Base-by-base conservation (phyloP, 1,140 invertebrate species). In the Pygmarrhopalites habei region DNA sequence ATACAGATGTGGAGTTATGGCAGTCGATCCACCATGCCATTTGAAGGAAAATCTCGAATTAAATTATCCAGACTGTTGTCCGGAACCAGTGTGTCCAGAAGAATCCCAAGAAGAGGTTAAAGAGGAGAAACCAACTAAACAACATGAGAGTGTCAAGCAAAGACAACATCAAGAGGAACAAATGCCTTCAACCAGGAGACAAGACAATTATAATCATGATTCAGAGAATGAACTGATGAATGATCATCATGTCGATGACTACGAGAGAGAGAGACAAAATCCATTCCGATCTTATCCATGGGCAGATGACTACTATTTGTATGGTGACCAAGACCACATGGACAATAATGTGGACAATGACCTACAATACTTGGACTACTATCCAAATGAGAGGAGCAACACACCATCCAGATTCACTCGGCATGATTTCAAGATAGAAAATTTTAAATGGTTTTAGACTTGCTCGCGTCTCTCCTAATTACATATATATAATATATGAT, bases 21-120 rank as follows among this genome's bases (percentile, higher is more conserved):
- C 17, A 1, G 62, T 64, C 30, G 62, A 63, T 15, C 58, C 65
- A 46, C 68, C 68, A 30, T 70, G 68, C 47, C 65, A 66, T 25
- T n/a, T 70, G 2, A 52, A 17, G 1, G 65, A 70, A 47, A 58
- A 70, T 41, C 51, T 55, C 4, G 21, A 30, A 1, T 26, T 39
- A 49, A 5, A 25, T 21, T 70, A 67, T 32, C 68, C 68, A 29
- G 68, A 67, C 21, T 70, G 68, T 56, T 70, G 68, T 46, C 61
- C 58, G 5, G 57, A 70, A 55, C 41, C 56, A 4, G 32, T 59
- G 39, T 70, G 68, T 58, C 68, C 68, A 59, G 68, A 70, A 7
- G 56, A 62, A 26, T 28, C 58, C 12, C 52, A 46, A 29, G 52
- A 62, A 23, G n/a, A 5, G 19, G 19, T 17, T 10, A 32, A 47